A percentile compares a stretch with the other conserved stretches of the same genome.
These are phyloP conservation scores for Yponomeuta sedellus DNA, from an alignment of 2,888 invertebrate species.

Conservation along the genomic window DNA sequence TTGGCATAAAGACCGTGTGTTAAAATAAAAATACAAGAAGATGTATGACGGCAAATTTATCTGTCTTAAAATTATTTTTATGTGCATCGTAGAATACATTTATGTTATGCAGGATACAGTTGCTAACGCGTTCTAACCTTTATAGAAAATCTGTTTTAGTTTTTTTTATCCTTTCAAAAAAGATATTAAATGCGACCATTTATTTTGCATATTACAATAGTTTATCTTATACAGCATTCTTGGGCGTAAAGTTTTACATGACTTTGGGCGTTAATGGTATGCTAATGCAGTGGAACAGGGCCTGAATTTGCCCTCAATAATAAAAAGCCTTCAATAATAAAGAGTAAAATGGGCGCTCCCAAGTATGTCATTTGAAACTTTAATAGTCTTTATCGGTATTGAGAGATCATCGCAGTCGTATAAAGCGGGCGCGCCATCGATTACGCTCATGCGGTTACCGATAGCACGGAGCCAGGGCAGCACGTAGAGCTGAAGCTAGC, in stretches of 20 bases:
- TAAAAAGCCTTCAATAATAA: constrained; percentile 21
- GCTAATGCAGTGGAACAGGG: constrained; percentile 46
- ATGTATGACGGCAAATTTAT: not conserved
- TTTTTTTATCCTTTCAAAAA: constrained; percentile 27
- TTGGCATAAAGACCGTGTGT: constrained; percentile 9
- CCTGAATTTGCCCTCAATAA: constrained; percentile 34
- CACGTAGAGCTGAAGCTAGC: not conserved
- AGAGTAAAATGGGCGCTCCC: not conserved
- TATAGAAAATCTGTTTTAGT: constrained; percentile 5
- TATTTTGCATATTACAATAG: constrained; percentile 42
- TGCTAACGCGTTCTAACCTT: constrained; percentile 12
- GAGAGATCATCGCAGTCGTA: not conserved
- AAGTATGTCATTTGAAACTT: constrained; percentile 6
- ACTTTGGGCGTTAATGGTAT: constrained; percentile 52
- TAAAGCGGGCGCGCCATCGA: not conserved
- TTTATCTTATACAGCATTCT: constrained; percentile 45
- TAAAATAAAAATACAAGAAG: constrained; percentile 8
- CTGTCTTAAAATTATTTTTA: not conserved
- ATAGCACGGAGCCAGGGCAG: not conserved
- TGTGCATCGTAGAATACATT: constrained; percentile 6
- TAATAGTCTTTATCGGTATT: constrained; percentile 13
- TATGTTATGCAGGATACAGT: constrained; percentile 6
- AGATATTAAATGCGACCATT: constrained; percentile 26
- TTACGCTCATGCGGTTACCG: not conserved
- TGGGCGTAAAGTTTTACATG: constrained; percentile 42